These are phyloP conservation scores for Chlorops oryzae DNA, from an alignment of 1,140 invertebrate species.

Conservation along the genomic window DNA sequence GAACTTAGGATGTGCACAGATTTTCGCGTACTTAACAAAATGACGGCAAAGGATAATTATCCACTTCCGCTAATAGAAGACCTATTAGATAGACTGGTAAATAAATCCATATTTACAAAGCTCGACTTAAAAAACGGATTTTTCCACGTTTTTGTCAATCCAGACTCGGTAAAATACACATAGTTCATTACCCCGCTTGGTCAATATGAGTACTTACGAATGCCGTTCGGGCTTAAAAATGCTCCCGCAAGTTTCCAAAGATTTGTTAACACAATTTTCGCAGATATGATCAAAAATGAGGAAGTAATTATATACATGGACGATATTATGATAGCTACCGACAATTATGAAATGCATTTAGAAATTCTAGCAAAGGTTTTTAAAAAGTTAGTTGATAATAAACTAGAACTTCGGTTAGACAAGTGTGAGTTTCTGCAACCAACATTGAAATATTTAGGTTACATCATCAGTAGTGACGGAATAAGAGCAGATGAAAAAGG, in stretches of 20 bases:
- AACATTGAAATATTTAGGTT: constrained; percentile 19
- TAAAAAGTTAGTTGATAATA: constrained; percentile 11
- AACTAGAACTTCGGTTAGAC: constrained; percentile 19
- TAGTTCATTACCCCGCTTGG: constrained; percentile 22
- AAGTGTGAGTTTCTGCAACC: constrained; percentile 21
- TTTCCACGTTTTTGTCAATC: constrained; percentile 18
- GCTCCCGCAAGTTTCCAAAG: constrained; percentile 22
- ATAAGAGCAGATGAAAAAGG: constrained; percentile 17
- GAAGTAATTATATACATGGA: constrained; percentile 18
- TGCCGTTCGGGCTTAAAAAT: constrained; percentile 32
- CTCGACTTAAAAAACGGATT: constrained; percentile 16
- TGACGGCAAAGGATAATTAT: constrained; percentile 14
- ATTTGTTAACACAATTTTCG: constrained; percentile 22
- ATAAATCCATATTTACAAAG: constrained; percentile 15
- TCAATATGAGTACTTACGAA: constrained; percentile 21
- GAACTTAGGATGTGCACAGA: constrained; percentile 21
- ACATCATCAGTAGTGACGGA: constrained; percentile 13
- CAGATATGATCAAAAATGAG: constrained; percentile 1
- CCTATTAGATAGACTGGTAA: constrained; percentile 11
- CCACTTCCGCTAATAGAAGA: constrained; percentile 21
- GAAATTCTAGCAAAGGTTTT: constrained; percentile 18
- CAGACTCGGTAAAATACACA: constrained; percentile 19
- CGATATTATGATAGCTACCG: constrained; percentile 21
- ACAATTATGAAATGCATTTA: constrained; percentile 17
- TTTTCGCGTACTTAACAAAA: constrained; percentile 18